Conservation (phyloP, 2,888 invertebrate genomes). For the Octonoba sinensis region DNA sequence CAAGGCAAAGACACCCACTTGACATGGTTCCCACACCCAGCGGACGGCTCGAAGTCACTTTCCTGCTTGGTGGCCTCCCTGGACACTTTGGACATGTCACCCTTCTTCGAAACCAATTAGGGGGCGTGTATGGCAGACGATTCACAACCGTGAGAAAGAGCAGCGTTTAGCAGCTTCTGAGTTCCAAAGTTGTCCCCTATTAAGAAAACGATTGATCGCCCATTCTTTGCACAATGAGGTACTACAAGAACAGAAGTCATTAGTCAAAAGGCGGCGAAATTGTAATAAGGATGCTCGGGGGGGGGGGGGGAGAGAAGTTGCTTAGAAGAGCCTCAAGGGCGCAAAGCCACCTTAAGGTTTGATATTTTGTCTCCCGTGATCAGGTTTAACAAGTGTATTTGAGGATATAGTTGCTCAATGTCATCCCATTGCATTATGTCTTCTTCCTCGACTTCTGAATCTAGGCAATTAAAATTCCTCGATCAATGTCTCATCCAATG, state of each 20-base stretch:
- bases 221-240: background rate
- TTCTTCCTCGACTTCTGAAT: background rate
- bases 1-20: background rate
- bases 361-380: background rate
- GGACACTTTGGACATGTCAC: background rate
- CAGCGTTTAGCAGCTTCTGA: background rate
- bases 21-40: background rate
- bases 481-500: too few relatives aligned
- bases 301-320: background rate
- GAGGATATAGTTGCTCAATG: constrained; percentile 4
- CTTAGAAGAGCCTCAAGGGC: background rate
- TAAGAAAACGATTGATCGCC: constrained; percentile 6
- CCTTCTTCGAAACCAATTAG: background rate
- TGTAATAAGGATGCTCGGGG: background rate
- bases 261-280: constrained; percentile 1
- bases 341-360: background rate
- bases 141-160: background rate
- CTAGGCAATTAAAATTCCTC: too few relatives aligned
- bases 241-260: constrained; percentile 4
- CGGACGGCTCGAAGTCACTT: background rate
- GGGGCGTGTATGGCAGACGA: background rate
- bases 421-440: background rate
- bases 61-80: background rate
- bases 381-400: background rate
- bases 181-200: background rate